Evolutionary conservation across 2,888 invertebrate genomes (phyloP).

Genomic region (Petrolisthes cinctipes): DNA sequence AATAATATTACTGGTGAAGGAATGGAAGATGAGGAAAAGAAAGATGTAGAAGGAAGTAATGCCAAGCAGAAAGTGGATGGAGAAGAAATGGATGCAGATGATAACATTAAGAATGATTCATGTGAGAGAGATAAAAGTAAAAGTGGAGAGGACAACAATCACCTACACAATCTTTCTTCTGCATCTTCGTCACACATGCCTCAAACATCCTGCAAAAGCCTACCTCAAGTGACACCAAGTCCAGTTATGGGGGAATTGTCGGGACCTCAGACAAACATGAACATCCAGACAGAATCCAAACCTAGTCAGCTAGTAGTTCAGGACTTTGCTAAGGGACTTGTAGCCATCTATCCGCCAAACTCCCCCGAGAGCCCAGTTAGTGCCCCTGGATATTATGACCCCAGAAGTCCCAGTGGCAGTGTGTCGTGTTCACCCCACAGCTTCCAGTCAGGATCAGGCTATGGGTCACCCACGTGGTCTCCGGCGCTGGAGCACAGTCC

Average conservation of each 20-base stretch:
- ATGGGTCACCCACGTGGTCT: slow-evolving; percentile 44
- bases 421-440: slow-evolving; percentile 46
- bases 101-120: neutral
- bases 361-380: neutral
- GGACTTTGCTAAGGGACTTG: neutral
- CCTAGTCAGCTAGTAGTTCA: neutral
- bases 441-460: slow-evolving; percentile 26
- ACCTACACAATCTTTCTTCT: too few species aligned
- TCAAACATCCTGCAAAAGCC: neutral
- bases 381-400: neutral
- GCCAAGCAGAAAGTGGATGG: neutral
- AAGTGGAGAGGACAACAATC: neutral
- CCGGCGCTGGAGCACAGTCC: slow-evolving; percentile 14
- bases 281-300: neutral
- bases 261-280: neutral
- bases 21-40: neutral
- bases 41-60: neutral
- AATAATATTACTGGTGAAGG: neutral
- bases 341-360: neutral
- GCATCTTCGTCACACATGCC: too few species aligned
- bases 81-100: slow-evolving; percentile 15
- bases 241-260: neutral
- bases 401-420: slow-evolving; percentile 33
- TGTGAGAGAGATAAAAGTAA: neutral
- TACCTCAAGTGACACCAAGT: neutral